Evolutionary conservation across 2,113 vertebrate species (phyloP).

Genomic region (Anas platyrhynchos): DNA sequence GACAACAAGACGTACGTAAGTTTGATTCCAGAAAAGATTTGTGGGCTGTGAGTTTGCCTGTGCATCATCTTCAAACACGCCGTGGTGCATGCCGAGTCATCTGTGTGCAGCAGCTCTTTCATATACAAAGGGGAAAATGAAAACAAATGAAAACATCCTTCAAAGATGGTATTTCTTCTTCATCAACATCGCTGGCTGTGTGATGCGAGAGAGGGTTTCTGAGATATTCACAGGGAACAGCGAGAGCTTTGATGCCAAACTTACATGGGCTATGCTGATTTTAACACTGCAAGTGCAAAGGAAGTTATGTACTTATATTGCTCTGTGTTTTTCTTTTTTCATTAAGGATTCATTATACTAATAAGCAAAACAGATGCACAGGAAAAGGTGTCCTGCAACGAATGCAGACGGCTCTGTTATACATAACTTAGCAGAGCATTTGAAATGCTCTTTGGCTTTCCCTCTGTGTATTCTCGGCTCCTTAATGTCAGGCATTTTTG

Average conservation of each 20-base stretch:
- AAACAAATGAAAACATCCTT: slow-evolving; percentile 31
- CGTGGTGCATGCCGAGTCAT: background rate
- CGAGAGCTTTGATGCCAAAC: background rate
- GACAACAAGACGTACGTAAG: background rate
- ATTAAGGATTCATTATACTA: slow-evolving; percentile 3
- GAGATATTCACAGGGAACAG: slow-evolving; percentile 8
- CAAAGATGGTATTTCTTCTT: background rate
- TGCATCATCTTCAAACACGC: background rate
- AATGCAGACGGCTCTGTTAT: background rate
- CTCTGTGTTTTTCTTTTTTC: background rate
- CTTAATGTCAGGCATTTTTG: background rate
- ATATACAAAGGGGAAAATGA: background rate
- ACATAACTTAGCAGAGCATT: background rate
- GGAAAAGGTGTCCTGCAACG: background rate
- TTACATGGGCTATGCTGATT: accelerated
- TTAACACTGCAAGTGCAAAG: background rate
- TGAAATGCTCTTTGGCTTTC: slow-evolving; percentile 32
- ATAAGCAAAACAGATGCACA: slow-evolving; percentile 2
- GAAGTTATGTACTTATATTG: background rate
- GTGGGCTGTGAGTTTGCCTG: background rate
- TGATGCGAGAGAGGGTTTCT: background rate
- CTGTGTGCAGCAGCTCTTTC: background rate
- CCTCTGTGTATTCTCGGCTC: background rate
- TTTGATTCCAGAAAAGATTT: background rate
- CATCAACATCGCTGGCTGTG: background rate